phyloP scores from a whole-genome alignment of 2,797 vertebrate species.

The Meriones psammophilus region DNA sequence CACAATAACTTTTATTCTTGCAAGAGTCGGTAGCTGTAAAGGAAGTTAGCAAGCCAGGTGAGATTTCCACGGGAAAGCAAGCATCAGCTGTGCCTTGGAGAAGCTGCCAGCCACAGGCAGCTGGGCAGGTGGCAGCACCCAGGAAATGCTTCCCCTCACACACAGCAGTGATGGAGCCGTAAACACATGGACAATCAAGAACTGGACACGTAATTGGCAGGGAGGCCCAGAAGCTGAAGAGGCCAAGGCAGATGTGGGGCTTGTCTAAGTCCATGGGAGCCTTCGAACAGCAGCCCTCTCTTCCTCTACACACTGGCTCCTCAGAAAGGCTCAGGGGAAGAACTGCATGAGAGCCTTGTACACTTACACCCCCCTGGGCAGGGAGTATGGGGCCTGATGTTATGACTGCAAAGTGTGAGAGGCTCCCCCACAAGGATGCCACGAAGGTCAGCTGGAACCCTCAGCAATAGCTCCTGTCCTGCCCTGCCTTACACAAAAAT shows the following conservation, averaged over 20 bases:
- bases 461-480: not conserved
- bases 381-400: not conserved
- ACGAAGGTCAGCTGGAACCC: not conserved
- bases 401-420: not conserved
- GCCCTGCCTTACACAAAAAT: not conserved
- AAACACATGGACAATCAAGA: not conserved
- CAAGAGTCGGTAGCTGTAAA: not conserved
- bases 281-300: not conserved
- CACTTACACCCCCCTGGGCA: not conserved
- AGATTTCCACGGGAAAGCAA: not conserved
- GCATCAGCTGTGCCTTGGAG: not conserved
- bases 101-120: not conserved
- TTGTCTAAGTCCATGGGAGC: not conserved
- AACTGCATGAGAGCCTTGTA: not conserved
- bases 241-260: not conserved
- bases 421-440: not conserved
- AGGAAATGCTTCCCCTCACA: not conserved
- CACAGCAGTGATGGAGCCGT: not conserved
- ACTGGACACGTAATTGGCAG: not conserved
- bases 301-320: not conserved
- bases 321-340: not conserved
- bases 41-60: not conserved
- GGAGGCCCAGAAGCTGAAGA: not conserved
- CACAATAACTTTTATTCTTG: not conserved
- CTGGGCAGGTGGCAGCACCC: not conserved